Conservation (phyloP, 2,113 vertebrate genomes). For the Spheniscus mendiculus region DNA sequence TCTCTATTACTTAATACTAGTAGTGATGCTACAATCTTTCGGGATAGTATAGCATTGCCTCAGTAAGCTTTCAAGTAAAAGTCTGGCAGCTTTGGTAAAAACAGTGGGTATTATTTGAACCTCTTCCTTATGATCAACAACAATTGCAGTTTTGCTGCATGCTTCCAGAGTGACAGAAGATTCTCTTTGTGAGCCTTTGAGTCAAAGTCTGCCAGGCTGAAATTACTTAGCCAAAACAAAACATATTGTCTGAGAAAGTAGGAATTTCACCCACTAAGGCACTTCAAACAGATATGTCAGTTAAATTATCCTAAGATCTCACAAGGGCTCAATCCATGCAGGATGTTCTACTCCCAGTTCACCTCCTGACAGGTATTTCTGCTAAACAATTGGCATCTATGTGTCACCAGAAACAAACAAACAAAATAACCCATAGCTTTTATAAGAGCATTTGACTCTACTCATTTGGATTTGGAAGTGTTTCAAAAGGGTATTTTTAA, state of each 20-base stretch:
- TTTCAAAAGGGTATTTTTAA: not conserved
- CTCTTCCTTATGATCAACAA: not conserved
- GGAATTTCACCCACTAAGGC: not conserved
- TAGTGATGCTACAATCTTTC: not conserved
- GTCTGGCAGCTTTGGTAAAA: not conserved
- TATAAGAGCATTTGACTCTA: not conserved
- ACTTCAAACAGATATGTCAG: not conserved
- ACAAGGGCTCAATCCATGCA: not conserved
- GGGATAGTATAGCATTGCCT: not conserved
- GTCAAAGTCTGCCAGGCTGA: not conserved
- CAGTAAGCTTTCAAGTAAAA: not conserved
- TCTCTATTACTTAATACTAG: not conserved
- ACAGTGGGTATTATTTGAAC: not conserved
- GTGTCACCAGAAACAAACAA: not conserved
- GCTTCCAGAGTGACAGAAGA: not conserved
- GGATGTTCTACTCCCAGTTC: not conserved
- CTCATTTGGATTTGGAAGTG: not conserved
- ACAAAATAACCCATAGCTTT: not conserved
- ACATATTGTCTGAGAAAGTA: not conserved
- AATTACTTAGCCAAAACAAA: not conserved
- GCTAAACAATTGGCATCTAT: not conserved
- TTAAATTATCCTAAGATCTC: not conserved
- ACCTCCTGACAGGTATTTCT: not conserved
- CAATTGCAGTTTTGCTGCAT: not conserved
- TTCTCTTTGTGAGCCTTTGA: not conserved